Evolutionary conservation across 2,797 vertebrate species (phyloP), one percentile per base, ranked within the genome.

Genomic region (Distichodus sexfasciatus): DNA sequence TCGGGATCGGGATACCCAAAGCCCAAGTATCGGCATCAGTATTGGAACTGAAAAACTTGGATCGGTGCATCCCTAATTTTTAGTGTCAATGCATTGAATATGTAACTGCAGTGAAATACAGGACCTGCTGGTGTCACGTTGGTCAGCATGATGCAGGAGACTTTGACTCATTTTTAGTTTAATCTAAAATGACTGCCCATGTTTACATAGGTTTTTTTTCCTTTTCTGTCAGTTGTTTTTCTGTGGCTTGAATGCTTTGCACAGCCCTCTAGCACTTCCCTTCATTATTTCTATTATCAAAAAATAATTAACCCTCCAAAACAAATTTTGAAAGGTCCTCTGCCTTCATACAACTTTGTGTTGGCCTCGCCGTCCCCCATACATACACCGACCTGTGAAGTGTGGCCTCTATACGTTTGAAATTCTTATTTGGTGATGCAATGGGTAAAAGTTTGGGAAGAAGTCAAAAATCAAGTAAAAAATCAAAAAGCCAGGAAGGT

Each of bases 401-500:
- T 31, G 53, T 72, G 24, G 53, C 26, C 51, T 57, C 17, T 55
- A 59, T 28, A 43, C 46, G 53, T 35, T 4, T 41, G 36, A 59
- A 26, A 26, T 51, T 71, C 61, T 46, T n/a, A n/a, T n/a, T 70
- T 31, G 26, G 10, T 35, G 23, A 55, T 60, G 55, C 55, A 61
- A 66, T 58, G 57, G 19, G 1, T 2, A 9, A 9, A 31, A 2
- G 26, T 19, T 41, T 38, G 14, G 19, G 40, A 38, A 44, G 66
- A 72, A 41, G 59, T 50, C 69, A 65, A 76, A n/a, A n/a, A 72
- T 67, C 69, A 41, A 60, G 19, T 46, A 33, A 26, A 41, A 41
- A 28, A 40, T 29, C 57, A 51, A 51, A 54, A 11, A 7, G 51
- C 19, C 10, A 10, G n/a, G 44, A 68, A 63, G 48, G 50, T 19